A percentile compares a stretch with the other conserved stretches of the same genome.
These are phyloP conservation scores for Caenorhabditis sulstoni DNA, from an alignment of 2,888 invertebrate genomes.

Conservation along the genomic window DNA sequence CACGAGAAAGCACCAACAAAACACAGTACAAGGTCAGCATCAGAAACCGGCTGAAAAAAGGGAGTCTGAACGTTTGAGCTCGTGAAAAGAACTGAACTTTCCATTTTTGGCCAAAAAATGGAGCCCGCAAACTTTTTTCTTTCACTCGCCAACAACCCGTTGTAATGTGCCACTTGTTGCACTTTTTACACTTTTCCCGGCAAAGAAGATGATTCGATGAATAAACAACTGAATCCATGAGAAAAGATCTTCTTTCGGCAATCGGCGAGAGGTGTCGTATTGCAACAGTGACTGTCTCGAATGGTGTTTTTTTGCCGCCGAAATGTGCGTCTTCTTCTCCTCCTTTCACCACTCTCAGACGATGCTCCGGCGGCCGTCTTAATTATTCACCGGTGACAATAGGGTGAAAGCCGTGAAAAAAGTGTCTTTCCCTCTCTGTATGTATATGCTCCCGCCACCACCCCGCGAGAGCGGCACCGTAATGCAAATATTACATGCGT, in stretches of 20 bases:
- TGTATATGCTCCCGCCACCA: slow-evolving; percentile 28
- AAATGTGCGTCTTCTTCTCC: slow-evolving; percentile 20
- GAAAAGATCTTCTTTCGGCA: slow-evolving; percentile 42
- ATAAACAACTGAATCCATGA: slow-evolving; percentile 21
- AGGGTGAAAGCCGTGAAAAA: slow-evolving; percentile 53
- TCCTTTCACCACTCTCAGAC: slow-evolving; percentile 15
- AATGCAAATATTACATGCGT: slow-evolving; percentile 55
- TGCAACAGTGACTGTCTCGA: slow-evolving; percentile 39
- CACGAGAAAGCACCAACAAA: not conserved
- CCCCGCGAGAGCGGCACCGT: slow-evolving; percentile 29
- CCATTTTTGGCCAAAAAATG: not conserved
- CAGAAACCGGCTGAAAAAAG: not conserved
- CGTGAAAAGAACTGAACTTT: slow-evolving; percentile 8
- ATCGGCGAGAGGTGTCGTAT: slow-evolving; percentile 43
- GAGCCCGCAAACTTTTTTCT: not conserved
- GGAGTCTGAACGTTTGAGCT: not conserved
- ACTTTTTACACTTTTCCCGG: slow-evolving; percentile 30
- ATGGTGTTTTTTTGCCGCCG: slow-evolving; percentile 11
- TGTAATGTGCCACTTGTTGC: slow-evolving; percentile 28
- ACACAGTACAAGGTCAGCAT: slow-evolving; percentile 6
- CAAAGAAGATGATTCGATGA: slow-evolving; percentile 36
- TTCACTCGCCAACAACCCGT: no score
- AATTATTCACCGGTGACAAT: slow-evolving; percentile 52
- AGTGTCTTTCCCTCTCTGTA: slow-evolving; percentile 16
- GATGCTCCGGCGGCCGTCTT: slow-evolving; percentile 27